A percentile compares a stretch with the other conserved stretches of the same genome.
Evolutionary conservation across 2,113 vertebrate genomes (phyloP).

Genomic region (Solenodon paradoxus): DNA sequence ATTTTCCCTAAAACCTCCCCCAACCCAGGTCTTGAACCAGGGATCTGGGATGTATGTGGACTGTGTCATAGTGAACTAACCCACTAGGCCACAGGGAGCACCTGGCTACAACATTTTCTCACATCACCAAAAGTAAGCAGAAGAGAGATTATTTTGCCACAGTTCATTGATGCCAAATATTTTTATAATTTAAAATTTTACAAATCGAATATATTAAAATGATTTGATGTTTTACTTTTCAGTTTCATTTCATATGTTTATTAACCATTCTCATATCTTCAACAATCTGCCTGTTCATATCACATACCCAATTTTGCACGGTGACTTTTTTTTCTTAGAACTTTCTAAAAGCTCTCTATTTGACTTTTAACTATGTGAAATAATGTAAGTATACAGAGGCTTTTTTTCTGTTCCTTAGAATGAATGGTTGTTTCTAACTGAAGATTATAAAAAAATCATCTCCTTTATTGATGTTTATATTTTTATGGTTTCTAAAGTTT

Average conservation of each 20-base stretch:
- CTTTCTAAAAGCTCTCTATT: neutral
- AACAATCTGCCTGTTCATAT: neutral
- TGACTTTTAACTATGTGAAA: neutral
- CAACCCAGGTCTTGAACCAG: no score
- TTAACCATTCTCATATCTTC: neutral
- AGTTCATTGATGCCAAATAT: neutral
- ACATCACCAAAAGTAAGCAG: neutral
- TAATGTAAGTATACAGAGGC: neutral
- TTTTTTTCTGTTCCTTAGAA: conserved; percentile 22
- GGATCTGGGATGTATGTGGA: no score
- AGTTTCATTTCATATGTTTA: neutral
- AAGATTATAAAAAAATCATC: neutral
- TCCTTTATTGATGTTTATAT: neutral
- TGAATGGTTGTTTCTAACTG: neutral
- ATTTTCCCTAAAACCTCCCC: no score
- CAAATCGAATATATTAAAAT: neutral
- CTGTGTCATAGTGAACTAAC: no score
- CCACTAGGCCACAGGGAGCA: no score
- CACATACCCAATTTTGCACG: neutral
- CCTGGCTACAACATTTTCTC: neutral
- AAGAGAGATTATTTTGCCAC: neutral
- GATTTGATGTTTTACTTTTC: neutral
- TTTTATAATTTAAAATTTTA: conserved; percentile 35
- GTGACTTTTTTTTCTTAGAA: neutral
- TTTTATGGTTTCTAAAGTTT: neutral